Base-by-base conservation (phyloP, 2,113 vertebrate genomes). In the Smithornis capensis region DNA sequence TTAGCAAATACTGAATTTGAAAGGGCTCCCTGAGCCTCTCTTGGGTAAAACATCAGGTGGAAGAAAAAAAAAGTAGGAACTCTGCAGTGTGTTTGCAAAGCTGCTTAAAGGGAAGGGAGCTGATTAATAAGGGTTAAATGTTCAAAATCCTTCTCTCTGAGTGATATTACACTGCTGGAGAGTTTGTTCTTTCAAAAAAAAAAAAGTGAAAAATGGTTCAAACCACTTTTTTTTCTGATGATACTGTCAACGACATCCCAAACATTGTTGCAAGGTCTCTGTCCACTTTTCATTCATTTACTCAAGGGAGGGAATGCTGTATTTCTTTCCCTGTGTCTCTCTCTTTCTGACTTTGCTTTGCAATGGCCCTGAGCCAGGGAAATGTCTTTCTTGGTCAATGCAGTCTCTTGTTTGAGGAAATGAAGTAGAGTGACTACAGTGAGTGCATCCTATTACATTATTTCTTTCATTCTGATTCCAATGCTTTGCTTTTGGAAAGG, bases 391-490 rank as follows among this genome's bases (percentile, higher is more conserved):
- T 60, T 1, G 10, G 71, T 95, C 88, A 96, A 96, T 93, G 88
- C 69, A 69, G 77, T 19, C 92, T 90, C 77, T 95, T 97, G 93
- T 96, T 90, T 60, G 57, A 94, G 76, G 60, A 92, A 92, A 71
- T 89, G 17, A 82, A 94, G 71, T 67, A 73, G 63, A 86, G 80
- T 59, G 89, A 71, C 77, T 87, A 63, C 57, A 91, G 77, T 77
- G 59, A 93, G 31, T 90, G 56, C 80, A 92, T 93, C 60, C 56
- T 80, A 53, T 76, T 96, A 89, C 83, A 89, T 90, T 70, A 75
- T 87, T 95, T 87, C 64, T 94, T 95, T 94, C 89, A 73, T 83
- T 89, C 73, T 82, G 29, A 90, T 84, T 86, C 75, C 60, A 71
- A 28, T 75, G 79, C 68, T 95, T 89, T 69, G 64, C 79, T 88